phyloP scores from a whole-genome alignment of 2,888 invertebrate species.

The Amitus sp. region DNA sequence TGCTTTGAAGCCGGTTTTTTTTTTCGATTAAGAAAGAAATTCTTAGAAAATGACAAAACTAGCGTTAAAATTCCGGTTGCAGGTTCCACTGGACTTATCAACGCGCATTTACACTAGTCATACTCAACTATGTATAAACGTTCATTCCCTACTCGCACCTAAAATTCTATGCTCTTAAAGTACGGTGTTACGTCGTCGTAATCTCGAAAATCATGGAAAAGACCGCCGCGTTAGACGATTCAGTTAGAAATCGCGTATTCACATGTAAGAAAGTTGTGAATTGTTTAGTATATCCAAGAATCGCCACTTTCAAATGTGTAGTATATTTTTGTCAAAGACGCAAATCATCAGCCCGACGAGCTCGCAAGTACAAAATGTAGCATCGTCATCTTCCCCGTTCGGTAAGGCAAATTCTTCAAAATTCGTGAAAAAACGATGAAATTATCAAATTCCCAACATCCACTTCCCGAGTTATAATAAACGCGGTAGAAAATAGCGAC shows the following conservation, averaged over 20 bases:
- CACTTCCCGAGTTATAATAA: too few species aligned
- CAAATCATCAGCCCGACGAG: background rate
- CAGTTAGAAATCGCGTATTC: constrained; percentile 3
- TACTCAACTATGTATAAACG: constrained; percentile 34
- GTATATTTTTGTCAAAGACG: background rate
- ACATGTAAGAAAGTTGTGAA: background rate
- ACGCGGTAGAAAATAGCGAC: constrained; percentile 14
- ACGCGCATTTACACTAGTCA: constrained; percentile 37
- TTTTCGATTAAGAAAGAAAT: background rate
- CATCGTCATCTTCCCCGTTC: too few species aligned
- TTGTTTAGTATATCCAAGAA: background rate
- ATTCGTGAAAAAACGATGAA: constrained; percentile 3
- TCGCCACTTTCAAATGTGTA: background rate
- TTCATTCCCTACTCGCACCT: constrained; percentile 39
- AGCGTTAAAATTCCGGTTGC: constrained; percentile 12
- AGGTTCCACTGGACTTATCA: constrained; percentile 28
- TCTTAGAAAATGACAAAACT: background rate
- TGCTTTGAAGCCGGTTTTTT: too few species aligned
- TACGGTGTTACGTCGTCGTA: constrained; percentile 26
- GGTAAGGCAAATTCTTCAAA: too few species aligned
- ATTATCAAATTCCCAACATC: background rate
- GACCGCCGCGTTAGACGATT: constrained; percentile 8
- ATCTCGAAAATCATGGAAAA: constrained; percentile 18
- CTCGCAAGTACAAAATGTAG: background rate
- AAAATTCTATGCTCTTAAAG: constrained; percentile 31